These are phyloP conservation scores for Volucella inflata DNA, from an alignment of 2,888 invertebrate species.

Conservation along the genomic window DNA sequence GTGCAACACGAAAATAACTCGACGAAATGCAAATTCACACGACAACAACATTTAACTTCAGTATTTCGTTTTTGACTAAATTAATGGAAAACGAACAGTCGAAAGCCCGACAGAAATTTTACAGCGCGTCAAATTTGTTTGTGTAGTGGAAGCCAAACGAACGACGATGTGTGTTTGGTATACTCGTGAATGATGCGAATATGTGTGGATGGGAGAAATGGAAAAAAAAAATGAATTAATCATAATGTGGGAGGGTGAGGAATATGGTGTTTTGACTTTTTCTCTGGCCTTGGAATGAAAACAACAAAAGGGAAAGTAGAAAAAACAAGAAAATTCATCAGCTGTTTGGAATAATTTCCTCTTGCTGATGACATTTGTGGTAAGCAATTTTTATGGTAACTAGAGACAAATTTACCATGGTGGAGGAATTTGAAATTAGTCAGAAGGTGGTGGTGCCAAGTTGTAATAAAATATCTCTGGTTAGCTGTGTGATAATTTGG, in stretches of 20 bases:
- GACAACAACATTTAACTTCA: constrained; percentile 41
- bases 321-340: constrained; percentile 55
- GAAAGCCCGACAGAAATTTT: constrained; percentile 12
- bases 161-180: background rate
- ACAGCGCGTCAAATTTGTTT: constrained; percentile 39
- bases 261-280: constrained; percentile 62
- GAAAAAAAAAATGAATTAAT: background rate
- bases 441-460: background rate
- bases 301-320: constrained; percentile 12
- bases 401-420: background rate
- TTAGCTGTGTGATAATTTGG: background rate
- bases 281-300: constrained; percentile 66
- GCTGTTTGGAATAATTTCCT: constrained; percentile 51
- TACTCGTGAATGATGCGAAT: constrained; percentile 32
- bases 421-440: background rate
- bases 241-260: constrained; percentile 1
- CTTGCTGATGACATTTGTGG: constrained; percentile 36
- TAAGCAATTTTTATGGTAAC: constrained; percentile 5
- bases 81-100: too few relatives aligned
- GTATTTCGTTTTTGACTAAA: constrained; percentile 60
- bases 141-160: constrained; percentile 24
- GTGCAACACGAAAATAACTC: constrained; percentile 25
- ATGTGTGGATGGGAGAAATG: constrained; percentile 11
- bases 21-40: background rate
- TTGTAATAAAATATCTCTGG: background rate